Evolutionary conservation across 2,113 vertebrate species (phyloP).

Genomic region (Saguinus midas): DNA sequence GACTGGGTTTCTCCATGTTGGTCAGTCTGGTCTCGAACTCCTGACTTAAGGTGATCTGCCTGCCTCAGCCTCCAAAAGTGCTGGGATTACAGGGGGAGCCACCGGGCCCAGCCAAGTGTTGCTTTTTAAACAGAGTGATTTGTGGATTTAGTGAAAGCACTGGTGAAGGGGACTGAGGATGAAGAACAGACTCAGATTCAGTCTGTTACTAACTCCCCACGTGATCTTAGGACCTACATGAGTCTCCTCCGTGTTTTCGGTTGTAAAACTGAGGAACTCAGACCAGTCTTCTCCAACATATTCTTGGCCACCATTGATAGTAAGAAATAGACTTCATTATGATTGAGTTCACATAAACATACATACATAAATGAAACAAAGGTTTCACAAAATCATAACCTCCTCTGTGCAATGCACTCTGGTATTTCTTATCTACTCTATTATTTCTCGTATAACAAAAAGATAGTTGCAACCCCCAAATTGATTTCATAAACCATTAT

Average conservation of each 20-base stretch:
- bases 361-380: not conserved
- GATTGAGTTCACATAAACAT: not conserved
- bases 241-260: not conserved
- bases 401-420: not conserved
- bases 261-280: not conserved
- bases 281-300: not conserved
- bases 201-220: not conserved
- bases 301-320: not conserved
- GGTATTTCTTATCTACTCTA: not conserved
- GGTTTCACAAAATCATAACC: not conserved
- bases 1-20: no score
- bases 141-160: not conserved
- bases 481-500: not conserved
- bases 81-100: no score
- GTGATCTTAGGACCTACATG: not conserved
- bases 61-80: no score
- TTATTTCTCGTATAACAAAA: not conserved
- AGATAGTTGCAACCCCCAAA: not conserved
- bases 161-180: no score
- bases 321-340: conserved; percentile 15
- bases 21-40: no score
- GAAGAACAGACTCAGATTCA: not conserved
- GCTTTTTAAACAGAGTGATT: not conserved
- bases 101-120: not conserved
- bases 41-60: no score